Conservation (phyloP, 1,140 invertebrate species). For the Sinella curviseta region DNA sequence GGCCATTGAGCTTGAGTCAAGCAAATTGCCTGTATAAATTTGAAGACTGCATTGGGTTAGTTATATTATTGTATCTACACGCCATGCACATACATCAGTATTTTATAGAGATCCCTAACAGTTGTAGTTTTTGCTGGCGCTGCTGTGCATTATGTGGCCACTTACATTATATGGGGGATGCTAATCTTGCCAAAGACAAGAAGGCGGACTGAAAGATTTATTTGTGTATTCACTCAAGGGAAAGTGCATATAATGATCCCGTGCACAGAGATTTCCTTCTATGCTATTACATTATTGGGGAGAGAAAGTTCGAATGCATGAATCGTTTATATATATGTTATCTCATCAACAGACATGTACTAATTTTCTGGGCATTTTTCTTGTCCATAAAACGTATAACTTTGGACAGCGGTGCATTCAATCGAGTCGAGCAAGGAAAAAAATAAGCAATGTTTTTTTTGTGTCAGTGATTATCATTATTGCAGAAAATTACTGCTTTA, state of each 20-base stretch:
- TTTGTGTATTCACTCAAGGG: not conserved
- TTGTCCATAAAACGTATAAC: not conserved
- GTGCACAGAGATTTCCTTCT: not conserved
- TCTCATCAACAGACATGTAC: too few species aligned
- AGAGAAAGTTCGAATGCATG: too few species aligned
- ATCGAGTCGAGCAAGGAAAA: not conserved
- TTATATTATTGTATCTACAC: not conserved
- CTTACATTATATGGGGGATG: too few species aligned
- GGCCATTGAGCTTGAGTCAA: slow-evolving; percentile 36
- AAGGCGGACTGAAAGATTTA: slow-evolving; percentile 1
- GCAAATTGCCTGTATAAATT: slow-evolving; percentile 32
- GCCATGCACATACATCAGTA: not conserved
- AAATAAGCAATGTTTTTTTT: too few species aligned
- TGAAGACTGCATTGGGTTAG: too few species aligned
- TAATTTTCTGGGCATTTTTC: not conserved
- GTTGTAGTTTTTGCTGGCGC: not conserved
- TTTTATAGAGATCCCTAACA: not conserved
- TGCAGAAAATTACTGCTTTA: slow-evolving; percentile 9
- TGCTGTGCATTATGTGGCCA: too few species aligned
- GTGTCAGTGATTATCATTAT: not conserved
- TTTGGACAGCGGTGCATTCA: not conserved
- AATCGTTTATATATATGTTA: too few species aligned
- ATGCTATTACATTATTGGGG: too few species aligned
- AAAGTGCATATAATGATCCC: slow-evolving; percentile 14
- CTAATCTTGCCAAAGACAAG: not conserved